Evolutionary conservation across 2,888 invertebrate genomes (phyloP).

Genomic region (Xestia sexstrigata): DNA sequence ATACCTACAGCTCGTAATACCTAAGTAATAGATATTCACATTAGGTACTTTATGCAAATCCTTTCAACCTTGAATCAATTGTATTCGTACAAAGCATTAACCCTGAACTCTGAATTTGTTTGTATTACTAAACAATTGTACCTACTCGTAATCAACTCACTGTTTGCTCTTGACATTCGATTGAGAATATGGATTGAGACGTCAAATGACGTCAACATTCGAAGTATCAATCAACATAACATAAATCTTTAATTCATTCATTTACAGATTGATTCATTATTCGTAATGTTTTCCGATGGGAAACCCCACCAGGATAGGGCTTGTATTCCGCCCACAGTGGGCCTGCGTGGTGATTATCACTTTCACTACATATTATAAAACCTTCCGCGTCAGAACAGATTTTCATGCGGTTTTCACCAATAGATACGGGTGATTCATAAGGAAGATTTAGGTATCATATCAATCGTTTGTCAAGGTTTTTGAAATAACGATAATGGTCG

Average conservation of each 20-base stretch:
- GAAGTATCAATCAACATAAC: background rate
- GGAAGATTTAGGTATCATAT: too few relatives aligned
- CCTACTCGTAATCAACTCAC: slow-evolving; percentile 32
- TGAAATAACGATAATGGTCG: too few relatives aligned
- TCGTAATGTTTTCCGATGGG: background rate
- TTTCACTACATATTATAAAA: too few relatives aligned
- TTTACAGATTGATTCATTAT: background rate
- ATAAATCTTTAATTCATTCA: background rate
- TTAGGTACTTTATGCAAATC: slow-evolving; percentile 37
- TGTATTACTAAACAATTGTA: slow-evolving; percentile 41
- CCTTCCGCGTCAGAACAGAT: too few relatives aligned
- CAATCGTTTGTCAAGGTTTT: too few relatives aligned
- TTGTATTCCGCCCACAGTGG: background rate
- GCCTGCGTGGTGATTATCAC: background rate
- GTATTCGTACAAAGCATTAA: slow-evolving; percentile 7
- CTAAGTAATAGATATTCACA: too few relatives aligned
- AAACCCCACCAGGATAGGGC: too few relatives aligned
- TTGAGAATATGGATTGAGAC: slow-evolving; percentile 16
- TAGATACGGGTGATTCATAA: too few relatives aligned
- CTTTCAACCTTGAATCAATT: slow-evolving; percentile 6
- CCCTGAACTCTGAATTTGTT: slow-evolving; percentile 43
- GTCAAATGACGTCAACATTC: slow-evolving; percentile 3
- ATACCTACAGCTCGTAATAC: too few relatives aligned
- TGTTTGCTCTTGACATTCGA: slow-evolving; percentile 46
- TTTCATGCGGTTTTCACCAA: too few relatives aligned